Base-by-base conservation (phyloP, 1,140 invertebrate genomes). In the Musca vetustissima region DNA sequence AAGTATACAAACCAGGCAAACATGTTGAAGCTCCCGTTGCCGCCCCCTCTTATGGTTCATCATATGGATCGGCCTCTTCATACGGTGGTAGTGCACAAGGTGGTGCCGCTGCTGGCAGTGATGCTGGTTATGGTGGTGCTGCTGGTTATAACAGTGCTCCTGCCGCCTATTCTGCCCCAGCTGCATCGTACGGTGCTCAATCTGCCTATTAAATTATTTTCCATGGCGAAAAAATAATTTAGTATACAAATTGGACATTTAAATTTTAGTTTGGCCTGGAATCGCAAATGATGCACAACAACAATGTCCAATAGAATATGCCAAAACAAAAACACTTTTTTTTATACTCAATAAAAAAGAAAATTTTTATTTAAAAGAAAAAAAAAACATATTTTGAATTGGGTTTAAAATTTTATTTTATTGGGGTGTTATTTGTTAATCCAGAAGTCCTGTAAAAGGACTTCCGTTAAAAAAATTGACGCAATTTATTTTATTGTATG, bases 1-100 rank as follows among this genome's bases (percentile, higher is more conserved):
- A 80, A 71, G 78, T 80, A 24, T 80, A 80, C 75, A 80, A 80
- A 71, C 78, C 78, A 3, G 78, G 78, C 76, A 80, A 80, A 72
- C 77, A 80, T 68, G 76, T 80, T 50, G 78, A 78, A 69, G 74
- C 76, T 11, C 78, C 78, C 0, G 53, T 78, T 67, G 75, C 77
- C 24, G 71, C 67, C 36, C 70, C 78, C 53, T 52, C 22, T 0
- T 78, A 77, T 53, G 70, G 66, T 48, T 21, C 47, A 49, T 48
- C 50, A 24, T 69, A 61, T 43, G 72, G 69, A 67, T 59, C 43
- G 13, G 72, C 66, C 47, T 57, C 66, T 17, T 64, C 75, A 1
- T 72, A 72, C 14, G 70, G 75, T 9, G 73, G 68, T 24, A 47
- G 49, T 47, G 64, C 69, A 25, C 67, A 53, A 64, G 65, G 68